Evolutionary conservation across 2,797 vertebrate species (phyloP), one percentile per base, ranked within the genome.

Genomic region (Girardinus metallicus): DNA sequence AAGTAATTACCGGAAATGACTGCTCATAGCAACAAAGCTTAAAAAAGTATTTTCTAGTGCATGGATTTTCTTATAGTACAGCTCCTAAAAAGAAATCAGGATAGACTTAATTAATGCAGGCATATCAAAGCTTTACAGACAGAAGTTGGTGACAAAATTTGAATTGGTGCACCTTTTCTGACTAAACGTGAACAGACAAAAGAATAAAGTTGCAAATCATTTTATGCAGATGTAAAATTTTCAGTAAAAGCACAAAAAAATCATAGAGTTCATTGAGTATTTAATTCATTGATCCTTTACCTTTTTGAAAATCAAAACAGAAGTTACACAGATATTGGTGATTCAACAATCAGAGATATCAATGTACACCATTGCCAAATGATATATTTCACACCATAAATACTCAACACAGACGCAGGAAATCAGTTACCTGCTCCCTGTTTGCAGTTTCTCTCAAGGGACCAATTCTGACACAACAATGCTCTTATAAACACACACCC

Each of bases 321-420:
- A 94, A 94, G 91, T 94, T 94, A 96, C 94, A 96, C 94, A 96
- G 94, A 93, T 94, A 94, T 92, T 95, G 92, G 91, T 95, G 95
- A 95, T 93, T 96, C 89, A 94, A 95, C 94, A 87, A 93, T 95
- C 93, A 95, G 95, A 94, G 94, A 96, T 94, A 95, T 94, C 95
- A 96, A 95, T 95, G 95, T 96, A 96, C 95, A 96, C 92, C 90
- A 94, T 93, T 91, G 94, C 92, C 94, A 96, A 95, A 95, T 96
- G 94, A 95, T 95, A 95, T 96, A 95, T 94, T 94, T 95, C 95
- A 96, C 95, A 96, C 92, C 90, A 95, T 96, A 94, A 96, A 95
- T 95, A 96, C 90, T 95, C 91, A 88, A 86, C 85, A 88, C 87
- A 93, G 92, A 92, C 88, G 92, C 92, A 95, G 91, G 89, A 88